Base-by-base conservation (phyloP, 2,888 invertebrate species). In the Octonoba sinensis region DNA sequence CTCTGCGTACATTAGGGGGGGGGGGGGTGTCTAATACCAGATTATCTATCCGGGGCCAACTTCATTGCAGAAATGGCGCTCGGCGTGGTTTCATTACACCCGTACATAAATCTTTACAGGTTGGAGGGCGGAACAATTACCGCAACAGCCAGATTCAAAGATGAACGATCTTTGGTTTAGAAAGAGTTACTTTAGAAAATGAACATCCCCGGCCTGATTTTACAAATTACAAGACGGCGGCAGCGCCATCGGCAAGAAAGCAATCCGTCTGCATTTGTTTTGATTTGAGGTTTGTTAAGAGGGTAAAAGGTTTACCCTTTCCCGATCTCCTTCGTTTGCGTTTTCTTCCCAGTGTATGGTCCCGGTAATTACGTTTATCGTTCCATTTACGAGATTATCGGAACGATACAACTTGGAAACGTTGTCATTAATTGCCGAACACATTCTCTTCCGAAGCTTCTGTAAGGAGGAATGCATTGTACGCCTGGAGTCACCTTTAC, bases 381-480 rank as follows among this genome's bases (percentile, higher is more conserved):
- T 79, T 81, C 79, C 79, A 81, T 81, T 81, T 81, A 73, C 73
- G 62, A 81, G 79, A 81, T 81, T 81, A 81, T 81, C 73, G 73
- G 79, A 62, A 51, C 44, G 59, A 36, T 57, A 59, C 36, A 60
- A 60, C 79, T 81, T 81, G 73, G 73, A 67, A 81, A 24, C 49
- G 67, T 49, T 73, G 67, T 69, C 72, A 81, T 81, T 81, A 81
- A 81, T 81, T 81, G 73, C 73, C 47, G 20, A 49, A 72, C 27
- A 18, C 62, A 46, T 62, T 62, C 20, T 46, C 44, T 20, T 62
- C 46, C 44, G 62, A 62, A 20, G 62, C 62, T 44, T 46, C 4
- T 46, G 62, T 36, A 44, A 36, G 44, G 62, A 44, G 62, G 44
- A 62, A 46, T 27, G 27, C 0, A 11, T 36, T 36, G 36, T 36